phyloP scores from a whole-genome alignment of 2,113 vertebrate species.

The Puma concolor region DNA sequence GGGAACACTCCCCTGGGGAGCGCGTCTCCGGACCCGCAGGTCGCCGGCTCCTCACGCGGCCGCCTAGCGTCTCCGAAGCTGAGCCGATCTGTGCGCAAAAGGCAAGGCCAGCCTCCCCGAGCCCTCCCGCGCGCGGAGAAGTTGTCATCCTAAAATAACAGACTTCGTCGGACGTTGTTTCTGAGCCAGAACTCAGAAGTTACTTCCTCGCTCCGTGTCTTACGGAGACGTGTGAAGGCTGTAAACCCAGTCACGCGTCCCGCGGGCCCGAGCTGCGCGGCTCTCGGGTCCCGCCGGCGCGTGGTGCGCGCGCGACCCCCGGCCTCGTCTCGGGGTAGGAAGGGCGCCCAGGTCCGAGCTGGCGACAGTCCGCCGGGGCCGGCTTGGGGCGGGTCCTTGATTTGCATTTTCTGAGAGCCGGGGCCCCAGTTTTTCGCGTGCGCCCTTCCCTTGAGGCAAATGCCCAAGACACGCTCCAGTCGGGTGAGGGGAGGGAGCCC shows the following conservation, averaged over 20 bases:
- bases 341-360: not conserved
- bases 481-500: not conserved
- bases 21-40: rapidly evolving
- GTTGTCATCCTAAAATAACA: not conserved
- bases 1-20: not conserved
- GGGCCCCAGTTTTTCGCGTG: rapidly evolving
- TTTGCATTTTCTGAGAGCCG: not conserved
- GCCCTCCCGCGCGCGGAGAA: rapidly evolving
- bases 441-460: too few relatives aligned
- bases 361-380: not conserved
- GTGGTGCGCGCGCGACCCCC: rapidly evolving
- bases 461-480: not conserved
- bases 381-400: not conserved
- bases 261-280: rapidly evolving
- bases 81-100: not conserved
- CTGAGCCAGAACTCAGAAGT: not conserved
- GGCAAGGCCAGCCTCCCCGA: not conserved
- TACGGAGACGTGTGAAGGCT: not conserved
- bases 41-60: rapidly evolving
- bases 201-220: not conserved
- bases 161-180: not conserved
- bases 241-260: not conserved
- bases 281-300: rapidly evolving
- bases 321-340: rapidly evolving
- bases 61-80: too few relatives aligned